Percentiles rank a stretch among this genome's conserved stretches.
phyloP scores from a whole-genome alignment of 1,140 invertebrate species.

The Philotrypesis tridentata region DNA sequence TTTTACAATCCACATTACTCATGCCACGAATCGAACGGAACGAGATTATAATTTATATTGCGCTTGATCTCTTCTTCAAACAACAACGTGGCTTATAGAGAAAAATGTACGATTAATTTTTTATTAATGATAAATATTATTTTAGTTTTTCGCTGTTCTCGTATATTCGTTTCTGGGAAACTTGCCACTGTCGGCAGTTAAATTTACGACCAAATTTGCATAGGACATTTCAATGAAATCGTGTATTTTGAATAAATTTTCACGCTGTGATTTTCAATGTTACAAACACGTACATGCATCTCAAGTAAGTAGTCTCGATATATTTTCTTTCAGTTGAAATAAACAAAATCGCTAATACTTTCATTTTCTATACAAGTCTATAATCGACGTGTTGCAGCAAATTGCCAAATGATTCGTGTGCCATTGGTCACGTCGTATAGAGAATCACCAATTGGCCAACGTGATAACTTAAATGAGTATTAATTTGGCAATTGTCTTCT shows the following conservation, averaged over 20 bases:
- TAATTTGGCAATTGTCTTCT: constrained; percentile 19
- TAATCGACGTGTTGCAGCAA: not conserved
- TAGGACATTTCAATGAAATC: not conserved
- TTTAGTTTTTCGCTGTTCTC: too few species aligned
- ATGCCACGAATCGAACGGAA: not conserved
- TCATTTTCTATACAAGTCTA: not conserved
- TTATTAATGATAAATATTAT: not conserved
- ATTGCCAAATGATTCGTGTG: not conserved
- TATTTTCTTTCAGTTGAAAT: not conserved
- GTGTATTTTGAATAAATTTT: not conserved
- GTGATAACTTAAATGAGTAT: not conserved
- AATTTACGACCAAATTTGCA: not conserved
- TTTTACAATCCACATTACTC: not conserved
- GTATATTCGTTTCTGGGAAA: not conserved
- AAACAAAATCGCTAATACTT: not conserved
- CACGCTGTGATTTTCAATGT: not conserved
- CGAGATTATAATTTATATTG: not conserved
- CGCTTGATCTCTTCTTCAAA: not conserved
- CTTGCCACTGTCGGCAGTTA: not conserved
- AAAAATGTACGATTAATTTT: not conserved
- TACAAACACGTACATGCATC: not conserved
- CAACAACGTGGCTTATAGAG: too few species aligned
- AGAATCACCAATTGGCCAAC: not conserved
- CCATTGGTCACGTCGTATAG: not conserved
- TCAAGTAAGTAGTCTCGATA: not conserved